Evolutionary conservation across 2,113 vertebrate species (phyloP).

Genomic region (Chlorodrepanis virens): DNA sequence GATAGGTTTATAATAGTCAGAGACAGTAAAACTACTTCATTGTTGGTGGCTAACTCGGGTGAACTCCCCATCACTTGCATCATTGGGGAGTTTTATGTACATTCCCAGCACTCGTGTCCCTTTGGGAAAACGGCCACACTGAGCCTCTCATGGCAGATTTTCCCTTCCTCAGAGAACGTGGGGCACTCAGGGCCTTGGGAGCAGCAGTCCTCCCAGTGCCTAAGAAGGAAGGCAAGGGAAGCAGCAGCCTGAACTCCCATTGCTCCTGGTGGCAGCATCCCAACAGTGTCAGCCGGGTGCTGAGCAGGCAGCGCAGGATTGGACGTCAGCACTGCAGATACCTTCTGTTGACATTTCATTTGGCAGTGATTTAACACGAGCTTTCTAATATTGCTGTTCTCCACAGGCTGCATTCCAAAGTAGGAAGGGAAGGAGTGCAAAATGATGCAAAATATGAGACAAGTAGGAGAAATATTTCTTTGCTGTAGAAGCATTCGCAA

Average conservation of each 20-base stretch:
- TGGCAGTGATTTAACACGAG: constrained; percentile 24
- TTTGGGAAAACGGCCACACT: background rate
- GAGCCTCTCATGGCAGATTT: background rate
- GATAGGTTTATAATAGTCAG: background rate
- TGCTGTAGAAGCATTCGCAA: background rate
- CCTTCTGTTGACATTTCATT: constrained; percentile 56
- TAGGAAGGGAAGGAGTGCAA: background rate
- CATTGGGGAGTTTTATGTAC: background rate
- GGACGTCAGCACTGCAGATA: background rate
- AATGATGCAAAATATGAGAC: constrained; percentile 12
- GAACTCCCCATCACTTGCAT: background rate
- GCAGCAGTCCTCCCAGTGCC: background rate
- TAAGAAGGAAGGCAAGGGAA: background rate
- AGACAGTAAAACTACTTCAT: background rate
- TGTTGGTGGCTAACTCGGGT: background rate
- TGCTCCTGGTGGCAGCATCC: constrained; percentile 36
- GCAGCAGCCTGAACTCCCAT: background rate
- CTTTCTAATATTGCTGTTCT: constrained; percentile 23
- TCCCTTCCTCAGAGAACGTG: background rate
- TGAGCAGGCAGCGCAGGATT: constrained; percentile 22
- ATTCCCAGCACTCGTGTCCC: background rate
- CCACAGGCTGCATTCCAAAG: constrained; percentile 11
- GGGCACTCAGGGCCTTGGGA: background rate
- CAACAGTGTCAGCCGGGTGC: constrained; percentile 14
- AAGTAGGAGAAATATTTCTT: background rate